phyloP scores from a whole-genome alignment of 2,888 invertebrate genomes.

The Aporophyla nigra region DNA sequence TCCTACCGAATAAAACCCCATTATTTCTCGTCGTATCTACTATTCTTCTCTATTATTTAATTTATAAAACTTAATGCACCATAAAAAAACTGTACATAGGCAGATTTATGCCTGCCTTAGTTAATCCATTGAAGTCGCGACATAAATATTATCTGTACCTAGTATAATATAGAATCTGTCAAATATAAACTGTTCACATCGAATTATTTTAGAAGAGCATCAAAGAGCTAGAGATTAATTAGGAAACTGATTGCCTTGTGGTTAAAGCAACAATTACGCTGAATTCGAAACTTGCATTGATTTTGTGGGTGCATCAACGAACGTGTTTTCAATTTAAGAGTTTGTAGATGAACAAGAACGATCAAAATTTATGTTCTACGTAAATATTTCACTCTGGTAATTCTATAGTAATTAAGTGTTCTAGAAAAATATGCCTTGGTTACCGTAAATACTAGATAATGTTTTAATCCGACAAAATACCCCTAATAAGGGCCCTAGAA shows the following conservation, averaged over 20 bases:
- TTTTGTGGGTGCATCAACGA: neutral
- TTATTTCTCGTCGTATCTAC: neutral
- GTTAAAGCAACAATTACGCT: neutral
- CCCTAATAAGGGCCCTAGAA: neutral
- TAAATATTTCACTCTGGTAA: neutral
- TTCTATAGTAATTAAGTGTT: neutral
- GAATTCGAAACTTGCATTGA: neutral
- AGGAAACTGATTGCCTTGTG: conserved; percentile 8
- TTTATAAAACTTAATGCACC: no score
- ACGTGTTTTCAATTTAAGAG: neutral
- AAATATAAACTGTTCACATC: neutral
- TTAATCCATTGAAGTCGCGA: neutral
- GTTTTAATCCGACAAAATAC: neutral
- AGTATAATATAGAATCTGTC: no score
- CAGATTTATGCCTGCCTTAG: neutral
- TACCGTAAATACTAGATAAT: neutral
- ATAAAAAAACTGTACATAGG: no score
- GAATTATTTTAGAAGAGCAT: neutral
- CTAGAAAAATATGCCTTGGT: neutral
- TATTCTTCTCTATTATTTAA: no score
- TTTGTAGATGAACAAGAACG: neutral
- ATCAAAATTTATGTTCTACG: neutral
- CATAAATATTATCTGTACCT: neutral
- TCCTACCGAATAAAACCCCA: neutral
- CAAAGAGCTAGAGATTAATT: neutral